A percentile compares a stretch with the other conserved stretches of the same genome.
These are phyloP conservation scores for Parus major DNA, from an alignment of 2,113 vertebrate genomes.

Conservation along the genomic window DNA sequence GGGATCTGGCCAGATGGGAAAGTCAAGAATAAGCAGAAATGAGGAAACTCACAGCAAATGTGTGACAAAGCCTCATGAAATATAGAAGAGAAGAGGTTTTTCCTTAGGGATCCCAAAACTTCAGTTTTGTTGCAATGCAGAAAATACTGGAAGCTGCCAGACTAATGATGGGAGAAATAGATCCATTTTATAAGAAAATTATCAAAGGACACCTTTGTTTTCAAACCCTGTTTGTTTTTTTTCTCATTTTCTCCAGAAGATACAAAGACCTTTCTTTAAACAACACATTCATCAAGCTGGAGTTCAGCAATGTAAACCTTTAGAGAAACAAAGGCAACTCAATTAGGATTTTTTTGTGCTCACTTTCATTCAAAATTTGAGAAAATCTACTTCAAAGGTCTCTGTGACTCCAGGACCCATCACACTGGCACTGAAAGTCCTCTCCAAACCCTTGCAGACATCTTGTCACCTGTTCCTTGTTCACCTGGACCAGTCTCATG, in stretches of 20 bases:
- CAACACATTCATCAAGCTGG: background rate
- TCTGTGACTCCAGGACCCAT: background rate
- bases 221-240: background rate
- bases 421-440: fast-evolving
- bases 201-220: background rate
- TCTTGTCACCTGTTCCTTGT: background rate
- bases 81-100: background rate
- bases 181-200: background rate
- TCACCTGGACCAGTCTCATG: background rate
- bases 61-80: background rate
- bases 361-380: background rate
- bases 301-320: background rate
- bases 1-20: background rate
- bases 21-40: background rate
- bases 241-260: background rate
- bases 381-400: background rate
- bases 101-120: background rate
- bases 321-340: background rate
- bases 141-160: background rate
- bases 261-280: background rate
- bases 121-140: background rate
- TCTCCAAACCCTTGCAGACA: background rate
- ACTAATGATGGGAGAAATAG: background rate
- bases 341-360: background rate
- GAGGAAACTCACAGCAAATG: background rate